Conservation (phyloP, 1,140 invertebrate genomes). For the Drosophila murphyi region DNA sequence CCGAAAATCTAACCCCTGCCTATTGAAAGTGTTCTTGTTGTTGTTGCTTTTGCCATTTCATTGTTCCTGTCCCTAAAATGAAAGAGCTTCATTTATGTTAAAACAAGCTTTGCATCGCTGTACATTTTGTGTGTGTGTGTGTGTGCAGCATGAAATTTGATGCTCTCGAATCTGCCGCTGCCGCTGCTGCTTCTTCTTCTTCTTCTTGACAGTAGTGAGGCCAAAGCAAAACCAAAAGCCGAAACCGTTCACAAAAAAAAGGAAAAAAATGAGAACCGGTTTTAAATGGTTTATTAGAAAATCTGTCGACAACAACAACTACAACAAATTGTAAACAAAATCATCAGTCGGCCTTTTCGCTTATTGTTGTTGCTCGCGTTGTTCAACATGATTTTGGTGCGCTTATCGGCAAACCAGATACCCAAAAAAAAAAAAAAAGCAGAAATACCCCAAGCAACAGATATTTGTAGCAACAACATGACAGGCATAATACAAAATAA, state of each 20-base stretch:
- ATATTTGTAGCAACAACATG: constrained; percentile 4
- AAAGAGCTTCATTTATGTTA: constrained; percentile 76
- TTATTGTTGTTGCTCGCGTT: constrained; percentile 29
- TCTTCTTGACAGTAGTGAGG: constrained; percentile 54
- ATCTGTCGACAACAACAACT: constrained; percentile 67
- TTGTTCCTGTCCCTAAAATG: constrained; percentile 55
- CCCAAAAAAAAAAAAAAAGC: not conserved
- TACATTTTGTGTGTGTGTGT: constrained; percentile 4
- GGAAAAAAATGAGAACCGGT: constrained; percentile 72
- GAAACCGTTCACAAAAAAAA: constrained; percentile 72
- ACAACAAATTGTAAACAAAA: constrained; percentile 77
- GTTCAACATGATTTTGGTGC: constrained; percentile 52
- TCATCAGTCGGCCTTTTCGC: constrained; percentile 53
- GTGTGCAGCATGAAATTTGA: constrained; percentile 77
- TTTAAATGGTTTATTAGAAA: constrained; percentile 81
- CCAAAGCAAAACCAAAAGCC: constrained; percentile 54
- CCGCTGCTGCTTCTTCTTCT: constrained; percentile 52
- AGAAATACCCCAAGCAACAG: constrained; percentile 29
- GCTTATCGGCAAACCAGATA: constrained; percentile 77
- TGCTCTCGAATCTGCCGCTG: constrained; percentile 51
- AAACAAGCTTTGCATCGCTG: constrained; percentile 70
- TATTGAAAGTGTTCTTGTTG: constrained; percentile 72
- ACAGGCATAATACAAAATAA: constrained; percentile 22
- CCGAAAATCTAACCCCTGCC: constrained; percentile 69
- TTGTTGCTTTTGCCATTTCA: constrained; percentile 30